Percentiles rank a stretch among this genome's conserved stretches.
phyloP scores from a whole-genome alignment of 2,888 invertebrate genomes.

The Scrobipalpa atriplicella region DNA sequence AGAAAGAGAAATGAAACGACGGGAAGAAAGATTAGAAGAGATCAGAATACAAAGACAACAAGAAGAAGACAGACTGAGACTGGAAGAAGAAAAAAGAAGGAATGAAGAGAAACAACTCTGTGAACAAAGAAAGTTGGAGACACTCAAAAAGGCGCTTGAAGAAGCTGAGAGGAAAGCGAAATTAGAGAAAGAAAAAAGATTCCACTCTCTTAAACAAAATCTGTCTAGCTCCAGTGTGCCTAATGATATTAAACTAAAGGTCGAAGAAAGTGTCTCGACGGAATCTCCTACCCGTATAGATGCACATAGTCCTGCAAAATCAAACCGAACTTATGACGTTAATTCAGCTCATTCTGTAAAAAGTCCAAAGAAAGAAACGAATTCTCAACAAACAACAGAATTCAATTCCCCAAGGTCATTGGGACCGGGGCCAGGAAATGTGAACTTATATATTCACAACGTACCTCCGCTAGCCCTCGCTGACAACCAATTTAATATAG shows the following conservation, averaged over 20 bases:
- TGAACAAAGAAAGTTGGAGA: conserved; percentile 88
- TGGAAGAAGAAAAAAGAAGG: conserved; percentile 87
- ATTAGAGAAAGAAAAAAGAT: conserved; percentile 84
- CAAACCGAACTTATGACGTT: conserved; percentile 69
- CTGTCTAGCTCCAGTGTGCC: conserved; percentile 40
- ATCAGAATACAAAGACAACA: conserved; percentile 88
- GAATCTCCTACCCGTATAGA: conserved; percentile 18
- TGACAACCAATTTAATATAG: conserved; percentile 73
- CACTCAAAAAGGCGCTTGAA: conserved; percentile 89
- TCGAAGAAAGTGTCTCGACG: conserved; percentile 41
- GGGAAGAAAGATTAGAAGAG: conserved; percentile 92
- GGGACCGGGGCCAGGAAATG: conserved; percentile 56
- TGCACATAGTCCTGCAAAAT: conserved; percentile 56
- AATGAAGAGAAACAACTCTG: conserved; percentile 87
- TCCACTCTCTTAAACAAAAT: conserved; percentile 60
- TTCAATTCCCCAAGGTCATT: conserved; percentile 74
- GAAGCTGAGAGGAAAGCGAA: conserved; percentile 89
- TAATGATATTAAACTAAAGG: conserved; percentile 48
- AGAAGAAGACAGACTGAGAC: conserved; percentile 85
- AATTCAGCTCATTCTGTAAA: conserved; percentile 73
- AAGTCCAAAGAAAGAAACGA: conserved; percentile 66
- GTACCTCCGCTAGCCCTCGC: conserved; percentile 68
- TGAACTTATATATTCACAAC: conserved; percentile 74
- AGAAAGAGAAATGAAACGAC: conserved; percentile 88
- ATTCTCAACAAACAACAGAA: conserved; percentile 69